These are phyloP conservation scores for Amniataba percoides DNA, from an alignment of 2,797 vertebrate species.

Conservation along the genomic window DNA sequence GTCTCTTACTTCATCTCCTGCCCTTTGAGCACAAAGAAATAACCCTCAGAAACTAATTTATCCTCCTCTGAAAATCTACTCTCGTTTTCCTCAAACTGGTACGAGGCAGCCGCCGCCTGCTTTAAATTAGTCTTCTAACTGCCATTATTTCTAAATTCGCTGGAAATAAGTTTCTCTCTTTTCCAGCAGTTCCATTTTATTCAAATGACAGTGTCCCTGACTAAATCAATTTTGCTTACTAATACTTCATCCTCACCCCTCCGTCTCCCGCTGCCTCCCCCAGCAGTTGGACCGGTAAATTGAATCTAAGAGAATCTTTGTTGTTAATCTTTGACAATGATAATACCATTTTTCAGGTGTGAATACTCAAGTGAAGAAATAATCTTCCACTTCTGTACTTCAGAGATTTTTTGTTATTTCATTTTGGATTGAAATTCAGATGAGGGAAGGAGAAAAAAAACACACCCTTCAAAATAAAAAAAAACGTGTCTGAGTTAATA, in stretches of 20 bases:
- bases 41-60: conserved; percentile 77
- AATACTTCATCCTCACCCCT: conserved; percentile 52
- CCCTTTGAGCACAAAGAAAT: conserved; percentile 69
- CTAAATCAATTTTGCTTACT: conserved; percentile 70
- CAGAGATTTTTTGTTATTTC: conserved; percentile 27
- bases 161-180: conserved; percentile 69
- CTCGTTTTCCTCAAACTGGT: conserved; percentile 63
- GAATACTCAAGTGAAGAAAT: conserved; percentile 50
- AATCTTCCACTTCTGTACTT: conserved; percentile 46
- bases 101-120: conserved; percentile 52
- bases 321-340: conserved; percentile 47
- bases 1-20: conserved; percentile 51
- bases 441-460: conserved; percentile 4
- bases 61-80: conserved; percentile 53
- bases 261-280: not conserved
- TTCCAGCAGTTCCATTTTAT: conserved; percentile 55
- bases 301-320: conserved; percentile 48
- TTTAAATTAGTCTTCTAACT: conserved; percentile 59
- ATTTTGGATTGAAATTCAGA: conserved; percentile 55
- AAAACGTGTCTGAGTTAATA: conserved; percentile 20
- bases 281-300: conserved; percentile 38
- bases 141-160: conserved; percentile 70
- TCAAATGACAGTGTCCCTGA: conserved; percentile 55
- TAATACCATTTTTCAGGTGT: conserved; percentile 50
- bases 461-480: conserved; percentile 4